These are phyloP conservation scores for Lepidonotus clava DNA, from an alignment of 2,888 invertebrate genomes.

Conservation along the genomic window DNA sequence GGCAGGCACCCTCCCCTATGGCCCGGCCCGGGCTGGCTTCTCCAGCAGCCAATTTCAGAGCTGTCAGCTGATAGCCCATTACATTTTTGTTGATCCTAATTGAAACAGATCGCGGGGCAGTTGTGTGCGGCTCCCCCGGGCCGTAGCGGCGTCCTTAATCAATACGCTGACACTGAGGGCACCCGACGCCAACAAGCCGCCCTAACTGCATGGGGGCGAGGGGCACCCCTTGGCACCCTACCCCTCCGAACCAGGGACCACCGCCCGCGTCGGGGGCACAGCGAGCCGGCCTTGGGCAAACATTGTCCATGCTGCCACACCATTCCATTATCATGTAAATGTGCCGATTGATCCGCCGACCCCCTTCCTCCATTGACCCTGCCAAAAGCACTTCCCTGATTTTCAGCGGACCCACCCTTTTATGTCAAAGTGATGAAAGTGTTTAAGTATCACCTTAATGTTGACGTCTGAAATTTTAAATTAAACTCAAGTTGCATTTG, in stretches of 20 bases:
- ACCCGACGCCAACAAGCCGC: conserved; percentile 6
- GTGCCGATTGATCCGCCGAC: neutral
- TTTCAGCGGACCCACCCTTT: neutral
- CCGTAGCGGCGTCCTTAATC: conserved; percentile 29
- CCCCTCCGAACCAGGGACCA: neutral
- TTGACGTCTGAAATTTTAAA: no score
- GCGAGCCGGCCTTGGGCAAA: neutral
- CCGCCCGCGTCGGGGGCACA: neutral
- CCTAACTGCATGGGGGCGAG: no score
- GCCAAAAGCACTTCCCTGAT: neutral
- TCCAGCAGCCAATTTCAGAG: conserved; percentile 40
- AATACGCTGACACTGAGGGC: conserved; percentile 38
- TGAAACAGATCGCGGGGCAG: conserved; percentile 51
- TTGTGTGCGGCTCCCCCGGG: conserved; percentile 21
- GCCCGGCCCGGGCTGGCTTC: neutral
- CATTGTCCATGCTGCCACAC: conserved; percentile 8
- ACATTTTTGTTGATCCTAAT: conserved; percentile 54
- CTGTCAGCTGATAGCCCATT: conserved; percentile 51
- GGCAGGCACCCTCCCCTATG: neutral
- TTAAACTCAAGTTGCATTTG: no score
- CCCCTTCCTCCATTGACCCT: neutral
- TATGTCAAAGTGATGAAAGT: neutral
- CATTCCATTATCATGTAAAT: conserved; percentile 34
- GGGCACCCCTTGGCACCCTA: neutral
- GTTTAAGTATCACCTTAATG: no score